Conservation (phyloP, 2,797 vertebrate genomes). For the Lemur catta region DNA sequence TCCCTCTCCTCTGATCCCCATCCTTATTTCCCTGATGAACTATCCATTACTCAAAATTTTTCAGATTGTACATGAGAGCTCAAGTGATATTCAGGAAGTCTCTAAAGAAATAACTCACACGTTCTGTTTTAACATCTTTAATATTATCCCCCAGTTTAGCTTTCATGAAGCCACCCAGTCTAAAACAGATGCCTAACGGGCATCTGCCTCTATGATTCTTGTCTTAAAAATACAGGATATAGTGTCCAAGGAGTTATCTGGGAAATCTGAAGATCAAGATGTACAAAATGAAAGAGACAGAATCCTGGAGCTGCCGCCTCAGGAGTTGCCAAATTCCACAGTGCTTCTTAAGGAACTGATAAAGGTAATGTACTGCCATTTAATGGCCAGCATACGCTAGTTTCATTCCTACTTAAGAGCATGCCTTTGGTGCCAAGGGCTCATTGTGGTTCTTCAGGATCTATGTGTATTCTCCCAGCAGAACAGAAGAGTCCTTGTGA, state of each 20-base stretch:
- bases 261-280: slow-evolving; percentile 90
- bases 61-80: neutral
- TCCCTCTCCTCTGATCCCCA: neutral
- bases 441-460: neutral
- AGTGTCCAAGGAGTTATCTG: slow-evolving; percentile 48
- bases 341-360: slow-evolving; percentile 94
- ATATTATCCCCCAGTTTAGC: neutral
- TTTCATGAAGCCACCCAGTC: neutral
- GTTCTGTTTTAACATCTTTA: neutral
- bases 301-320: slow-evolving; percentile 89
- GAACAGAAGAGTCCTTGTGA: neutral
- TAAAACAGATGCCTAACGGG: neutral
- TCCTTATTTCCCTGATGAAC: neutral
- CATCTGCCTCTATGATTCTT: slow-evolving; percentile 1
- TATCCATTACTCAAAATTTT: neutral
- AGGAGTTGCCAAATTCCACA: slow-evolving; percentile 88
- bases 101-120: neutral
- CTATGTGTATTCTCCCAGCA: neutral
- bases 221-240: slow-evolving; percentile 53
- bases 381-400: neutral
- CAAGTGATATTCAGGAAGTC: neutral
- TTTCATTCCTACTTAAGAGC: neutral
- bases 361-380: slow-evolving; percentile 87
- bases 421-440: neutral
- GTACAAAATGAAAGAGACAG: slow-evolving; percentile 94